Conservation (phyloP, 2,888 invertebrate genomes). For the Resseliella maxima region DNA sequence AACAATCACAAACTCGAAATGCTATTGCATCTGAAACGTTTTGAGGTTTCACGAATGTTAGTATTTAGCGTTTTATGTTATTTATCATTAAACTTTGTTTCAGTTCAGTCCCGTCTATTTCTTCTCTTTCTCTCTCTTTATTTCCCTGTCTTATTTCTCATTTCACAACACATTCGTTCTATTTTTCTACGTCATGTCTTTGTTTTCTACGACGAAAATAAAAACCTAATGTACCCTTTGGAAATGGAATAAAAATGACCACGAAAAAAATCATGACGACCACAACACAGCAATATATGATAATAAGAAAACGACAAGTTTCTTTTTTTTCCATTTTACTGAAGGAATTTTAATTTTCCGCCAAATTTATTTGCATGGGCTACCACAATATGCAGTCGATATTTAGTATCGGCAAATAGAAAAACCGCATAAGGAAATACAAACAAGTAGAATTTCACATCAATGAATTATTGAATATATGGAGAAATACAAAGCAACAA, state of each 20-base stretch:
- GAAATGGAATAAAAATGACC: constrained; percentile 1
- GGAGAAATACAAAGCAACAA: neutral
- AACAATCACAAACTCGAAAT: constrained; percentile 19
- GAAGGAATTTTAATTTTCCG: too few species aligned
- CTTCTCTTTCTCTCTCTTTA: neutral
- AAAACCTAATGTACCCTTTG: neutral
- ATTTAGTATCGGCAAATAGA: neutral
- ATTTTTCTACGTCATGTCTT: neutral
- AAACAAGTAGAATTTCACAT: constrained; percentile 41
- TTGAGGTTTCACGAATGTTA: constrained; percentile 51
- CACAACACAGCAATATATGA: neutral
- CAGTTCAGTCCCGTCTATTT: neutral
- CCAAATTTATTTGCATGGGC: too few species aligned
- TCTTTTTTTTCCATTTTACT: neutral
- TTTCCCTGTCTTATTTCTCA: neutral
- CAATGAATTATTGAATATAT: constrained; percentile 42
- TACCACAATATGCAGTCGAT: neutral
- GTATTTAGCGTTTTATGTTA: constrained; percentile 44
- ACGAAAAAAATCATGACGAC: neutral
- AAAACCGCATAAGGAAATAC: neutral
- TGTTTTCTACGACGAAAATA: neutral
- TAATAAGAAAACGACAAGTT: neutral
- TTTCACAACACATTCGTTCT: neutral
- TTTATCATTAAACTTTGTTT: constrained; percentile 43
- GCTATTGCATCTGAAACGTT: constrained; percentile 41